Evolutionary conservation across 2,888 invertebrate species (phyloP).

Genomic region (Cinara cedri): DNA sequence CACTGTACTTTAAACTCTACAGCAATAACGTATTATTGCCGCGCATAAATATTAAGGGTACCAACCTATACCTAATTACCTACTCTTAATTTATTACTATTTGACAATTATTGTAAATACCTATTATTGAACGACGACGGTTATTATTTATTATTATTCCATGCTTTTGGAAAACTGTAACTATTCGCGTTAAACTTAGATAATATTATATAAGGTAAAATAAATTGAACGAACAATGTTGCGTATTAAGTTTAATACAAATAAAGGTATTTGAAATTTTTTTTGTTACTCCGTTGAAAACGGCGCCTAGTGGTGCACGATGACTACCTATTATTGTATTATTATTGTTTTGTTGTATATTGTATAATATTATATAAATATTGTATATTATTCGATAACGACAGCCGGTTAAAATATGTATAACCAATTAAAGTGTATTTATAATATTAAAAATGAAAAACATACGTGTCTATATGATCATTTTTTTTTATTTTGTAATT

Average conservation of each 20-base stretch:
- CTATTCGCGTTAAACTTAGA: constrained; percentile 14
- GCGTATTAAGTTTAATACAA: no score
- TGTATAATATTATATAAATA: constrained; percentile 30
- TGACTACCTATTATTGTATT: no score
- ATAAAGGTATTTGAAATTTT: not conserved
- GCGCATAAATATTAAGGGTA: no score
- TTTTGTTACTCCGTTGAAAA: not conserved
- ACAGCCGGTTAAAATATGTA: no score
- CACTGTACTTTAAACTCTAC: no score
- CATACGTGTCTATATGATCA: no score
- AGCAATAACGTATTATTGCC: no score
- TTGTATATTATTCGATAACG: not conserved
- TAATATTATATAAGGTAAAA: constrained; percentile 15
- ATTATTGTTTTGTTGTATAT: no score
- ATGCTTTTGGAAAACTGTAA: constrained; percentile 30
- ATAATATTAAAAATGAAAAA: no score
- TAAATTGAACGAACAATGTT: constrained; percentile 13
- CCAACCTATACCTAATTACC: no score
- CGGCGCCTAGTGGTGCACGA: not conserved
- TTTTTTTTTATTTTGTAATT: no score
- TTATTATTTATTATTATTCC: constrained; percentile 34
- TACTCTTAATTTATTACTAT: not conserved
- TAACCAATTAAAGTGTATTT: no score
- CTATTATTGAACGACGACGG: not conserved
- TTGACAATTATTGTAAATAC: constrained; percentile 16